phyloP scores from a whole-genome alignment of 2,113 vertebrate genomes.

The Nothoprocta pentlandii region DNA sequence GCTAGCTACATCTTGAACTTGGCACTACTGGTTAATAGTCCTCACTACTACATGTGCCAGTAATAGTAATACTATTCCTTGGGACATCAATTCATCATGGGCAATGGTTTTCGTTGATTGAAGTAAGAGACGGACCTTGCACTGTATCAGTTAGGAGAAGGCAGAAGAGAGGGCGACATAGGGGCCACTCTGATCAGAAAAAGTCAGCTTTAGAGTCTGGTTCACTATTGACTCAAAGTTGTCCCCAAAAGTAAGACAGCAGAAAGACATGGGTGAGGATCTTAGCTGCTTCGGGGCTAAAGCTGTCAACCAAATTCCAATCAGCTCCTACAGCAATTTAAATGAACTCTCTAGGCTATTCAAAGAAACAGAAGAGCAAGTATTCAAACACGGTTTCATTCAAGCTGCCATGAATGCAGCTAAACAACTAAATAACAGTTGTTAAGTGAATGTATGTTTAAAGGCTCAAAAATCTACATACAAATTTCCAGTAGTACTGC shows the following conservation, averaged over 20 bases:
- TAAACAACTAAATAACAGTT: neutral
- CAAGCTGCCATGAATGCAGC: neutral
- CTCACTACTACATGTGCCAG: neutral
- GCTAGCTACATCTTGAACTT: neutral
- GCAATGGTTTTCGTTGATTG: neutral
- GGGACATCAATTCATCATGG: neutral
- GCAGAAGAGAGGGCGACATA: neutral
- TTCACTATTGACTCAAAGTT: neutral
- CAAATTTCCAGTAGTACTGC: neutral
- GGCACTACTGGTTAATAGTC: neutral
- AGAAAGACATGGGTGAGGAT: neutral
- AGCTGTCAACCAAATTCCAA: neutral
- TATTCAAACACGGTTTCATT: neutral
- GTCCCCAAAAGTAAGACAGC: neutral
- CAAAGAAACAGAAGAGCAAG: neutral
- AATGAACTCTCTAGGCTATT: neutral
- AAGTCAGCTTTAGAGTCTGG: neutral
- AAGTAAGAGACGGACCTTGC: neutral
- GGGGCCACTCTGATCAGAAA: neutral
- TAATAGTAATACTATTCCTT: neutral
- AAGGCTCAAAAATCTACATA: neutral
- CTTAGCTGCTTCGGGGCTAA: neutral
- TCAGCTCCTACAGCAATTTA: neutral
- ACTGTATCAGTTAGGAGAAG: neutral
- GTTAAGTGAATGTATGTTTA: neutral